Conservation (phyloP, 2,797 vertebrate genomes). For the Malurus leucopterus region DNA sequence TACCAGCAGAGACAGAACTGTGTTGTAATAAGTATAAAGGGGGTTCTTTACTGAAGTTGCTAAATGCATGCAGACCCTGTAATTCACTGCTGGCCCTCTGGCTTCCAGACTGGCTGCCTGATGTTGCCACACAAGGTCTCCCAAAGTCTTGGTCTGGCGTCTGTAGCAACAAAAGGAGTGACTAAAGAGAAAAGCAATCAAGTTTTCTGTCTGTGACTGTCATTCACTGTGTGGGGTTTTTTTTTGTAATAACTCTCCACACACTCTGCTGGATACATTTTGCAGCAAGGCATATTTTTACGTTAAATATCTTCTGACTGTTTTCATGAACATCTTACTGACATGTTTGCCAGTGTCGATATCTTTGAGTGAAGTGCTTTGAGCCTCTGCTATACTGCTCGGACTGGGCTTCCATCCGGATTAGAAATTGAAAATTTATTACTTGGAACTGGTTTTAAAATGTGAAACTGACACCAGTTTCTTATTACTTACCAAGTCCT, state of each 20-base stretch:
- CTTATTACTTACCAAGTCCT: conserved; percentile 46
- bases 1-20: conserved; percentile 20
- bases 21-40: conserved; percentile 43
- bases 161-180: background rate
- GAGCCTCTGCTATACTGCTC: background rate
- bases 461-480: conserved; percentile 38
- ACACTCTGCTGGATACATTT: background rate
- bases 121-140: conserved; percentile 26
- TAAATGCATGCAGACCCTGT: conserved; percentile 7
- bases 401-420: background rate
- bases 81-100: background rate
- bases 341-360: background rate
- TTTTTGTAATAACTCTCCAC: background rate
- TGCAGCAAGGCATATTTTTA: background rate
- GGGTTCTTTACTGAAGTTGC: conserved; percentile 8
- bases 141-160: background rate
- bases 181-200: background rate
- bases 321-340: background rate
- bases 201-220: background rate
- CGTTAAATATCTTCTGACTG: background rate
- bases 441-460: conserved; percentile 37
- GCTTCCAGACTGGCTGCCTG: conserved; percentile 37
- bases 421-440: conserved; percentile 46
- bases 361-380: background rate
- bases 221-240: background rate